Evolutionary conservation across 2,888 invertebrate species (phyloP), one percentile per base, ranked within the genome.

Genomic region (Protonemura montana): DNA sequence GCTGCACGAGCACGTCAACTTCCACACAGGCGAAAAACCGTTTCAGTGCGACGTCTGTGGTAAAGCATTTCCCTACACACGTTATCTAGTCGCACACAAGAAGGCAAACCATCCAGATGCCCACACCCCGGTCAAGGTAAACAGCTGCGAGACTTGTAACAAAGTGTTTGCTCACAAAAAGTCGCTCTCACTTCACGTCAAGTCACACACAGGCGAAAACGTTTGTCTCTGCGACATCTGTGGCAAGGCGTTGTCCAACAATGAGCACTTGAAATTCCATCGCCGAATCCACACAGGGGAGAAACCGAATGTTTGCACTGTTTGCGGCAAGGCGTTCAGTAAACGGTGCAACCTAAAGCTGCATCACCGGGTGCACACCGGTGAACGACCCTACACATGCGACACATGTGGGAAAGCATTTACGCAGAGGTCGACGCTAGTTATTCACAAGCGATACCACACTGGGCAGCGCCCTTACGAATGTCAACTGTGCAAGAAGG

Each of bases 1-100:
- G 87, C 92, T 93, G 87, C 91, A 92, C 89, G 93, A 93, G 86
- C 94, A 94, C 90, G 93, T 93, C 88, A 94, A 94, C 89, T 93
- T 92, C 42, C 93, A 93, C 90, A 93, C 92, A 25, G 93, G 93
- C 86, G 91, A 92, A 85, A 93, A 92, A 85, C 93, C 88, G 88
- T 91, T 93, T 87, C 92, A 92, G 26, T 93, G 93, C 88, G 92
- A 93, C 87, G 91, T 92, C 81, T 93, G 93, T 88, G 93, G 92
- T 85, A 88, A 88, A 76, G 87, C 88, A 29, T 88, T 89, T 86
- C 86, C 88, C 7, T 91, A 91, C 86, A 90, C 91, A 2, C 89
- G 91, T 2, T 91, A 91, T 87, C 87, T 92, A 3, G 90, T 90
- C 27, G 91, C 91, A 0, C 92, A 92, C 88, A 90, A 90, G 87